These are phyloP conservation scores for Leucoraja ocellata DNA, from an alignment of 2,797 vertebrate species.

Conservation along the genomic window DNA sequence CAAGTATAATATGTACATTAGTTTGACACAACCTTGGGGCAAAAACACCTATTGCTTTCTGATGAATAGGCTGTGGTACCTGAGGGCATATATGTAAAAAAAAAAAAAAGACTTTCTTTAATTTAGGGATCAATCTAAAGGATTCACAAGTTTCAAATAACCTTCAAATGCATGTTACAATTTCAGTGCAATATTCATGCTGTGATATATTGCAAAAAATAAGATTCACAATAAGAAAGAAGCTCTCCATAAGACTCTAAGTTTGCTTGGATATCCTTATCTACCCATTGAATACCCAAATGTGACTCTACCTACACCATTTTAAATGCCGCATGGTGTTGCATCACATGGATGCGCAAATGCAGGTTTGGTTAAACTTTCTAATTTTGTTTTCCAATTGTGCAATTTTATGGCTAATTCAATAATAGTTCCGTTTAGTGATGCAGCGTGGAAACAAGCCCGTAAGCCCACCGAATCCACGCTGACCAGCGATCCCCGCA, in stretches of 20 bases:
- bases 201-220: slow-evolving; percentile 6
- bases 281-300: background rate
- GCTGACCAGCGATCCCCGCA: no score
- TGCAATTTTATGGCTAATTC: background rate
- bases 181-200: background rate
- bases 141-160: slow-evolving; percentile 28
- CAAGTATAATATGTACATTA: slow-evolving; percentile 35
- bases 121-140: background rate
- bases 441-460: no score
- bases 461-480: no score
- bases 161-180: background rate
- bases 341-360: background rate
- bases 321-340: background rate
- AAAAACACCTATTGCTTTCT: slow-evolving; percentile 37
- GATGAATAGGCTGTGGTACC: slow-evolving; percentile 16
- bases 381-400: slow-evolving; percentile 22
- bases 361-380: background rate
- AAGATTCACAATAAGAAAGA: background rate
- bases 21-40: slow-evolving; percentile 37
- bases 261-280: background rate
- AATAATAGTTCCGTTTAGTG: background rate
- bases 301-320: background rate
- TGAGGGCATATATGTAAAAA: background rate
- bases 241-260: background rate
- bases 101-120: background rate